Base-by-base conservation (phyloP, 2,113 vertebrate genomes). In the Crypturellus undulatus region DNA sequence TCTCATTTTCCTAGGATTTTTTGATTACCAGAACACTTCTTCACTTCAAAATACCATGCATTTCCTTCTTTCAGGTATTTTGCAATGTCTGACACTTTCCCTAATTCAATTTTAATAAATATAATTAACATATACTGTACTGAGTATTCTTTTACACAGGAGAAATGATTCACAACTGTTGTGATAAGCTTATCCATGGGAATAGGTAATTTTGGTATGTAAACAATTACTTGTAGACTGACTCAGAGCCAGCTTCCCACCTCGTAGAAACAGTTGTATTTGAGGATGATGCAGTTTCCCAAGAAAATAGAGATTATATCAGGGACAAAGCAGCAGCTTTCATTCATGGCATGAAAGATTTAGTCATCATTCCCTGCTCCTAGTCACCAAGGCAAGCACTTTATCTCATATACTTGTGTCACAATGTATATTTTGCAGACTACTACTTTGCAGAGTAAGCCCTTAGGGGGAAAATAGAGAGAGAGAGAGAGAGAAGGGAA, bases 331-430 rank as follows among this genome's bases (percentile, higher is more conserved):
- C 4, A 84, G 28, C 30, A 71, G 16, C 38, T 38, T 38, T 38
- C 38, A 38, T 38, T 7, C 67, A 16, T n/a, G 38, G 4, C 11
- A 70, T 56, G 16, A 51, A 91, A 68, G 32, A 84, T 75, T 54
- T 62, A 73, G 9, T 60, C 2, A 1, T 42, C 9, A 67, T 9
- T 2, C 24, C 6, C 3, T 0, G 16, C 1, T 71, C 1, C 1
- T 63, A 71, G 18, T 71, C 42, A 84, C 24, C 17, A 79, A 93
- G 68, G 54, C 24, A 86, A 67, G 70, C 20, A 38, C 2, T 90
- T 8, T 63, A 7, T 32, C 54, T 58, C 54, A 67, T 59, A 42
- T 88, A 9, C 32, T 83, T 45, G 1, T 70, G 30, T 83, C 22
- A 77, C 67, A 56, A 24, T 49, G 4, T 7, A 40, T 38, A 22